Conservation (phyloP, 2,888 invertebrate species). For the Empis stercorea region DNA sequence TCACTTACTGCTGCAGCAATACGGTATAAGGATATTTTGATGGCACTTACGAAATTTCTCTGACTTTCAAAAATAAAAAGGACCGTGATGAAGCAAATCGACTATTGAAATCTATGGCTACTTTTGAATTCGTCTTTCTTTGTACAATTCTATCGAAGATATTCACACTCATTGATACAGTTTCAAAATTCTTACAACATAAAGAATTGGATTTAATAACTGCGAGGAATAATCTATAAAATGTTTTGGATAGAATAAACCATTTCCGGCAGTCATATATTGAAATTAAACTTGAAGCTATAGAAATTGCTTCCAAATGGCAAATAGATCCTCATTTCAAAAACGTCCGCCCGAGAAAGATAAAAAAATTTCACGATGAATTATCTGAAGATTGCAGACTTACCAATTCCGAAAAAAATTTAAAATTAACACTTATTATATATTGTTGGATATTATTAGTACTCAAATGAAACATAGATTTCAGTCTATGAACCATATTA, state of each 20-base stretch:
- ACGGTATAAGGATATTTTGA: constrained; percentile 1
- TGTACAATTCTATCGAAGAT: neutral
- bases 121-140: constrained; percentile 2
- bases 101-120: neutral
- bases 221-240: neutral
- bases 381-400: neutral
- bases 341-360: neutral
- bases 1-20: neutral
- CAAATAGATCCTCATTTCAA: neutral
- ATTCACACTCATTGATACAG: neutral
- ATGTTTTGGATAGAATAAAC: neutral
- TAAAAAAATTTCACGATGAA: neutral
- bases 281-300: neutral
- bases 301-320: neutral
- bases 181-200: neutral
- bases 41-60: neutral
- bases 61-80: neutral
- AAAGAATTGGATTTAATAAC: neutral
- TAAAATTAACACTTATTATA: neutral
- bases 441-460: neutral
- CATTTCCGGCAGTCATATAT: neutral
- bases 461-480: neutral
- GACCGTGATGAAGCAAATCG: neutral
- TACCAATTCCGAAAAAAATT: neutral
- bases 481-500: neutral